Conservation (phyloP, 2,113 vertebrate species). For the Tenrec ecaudatus region DNA sequence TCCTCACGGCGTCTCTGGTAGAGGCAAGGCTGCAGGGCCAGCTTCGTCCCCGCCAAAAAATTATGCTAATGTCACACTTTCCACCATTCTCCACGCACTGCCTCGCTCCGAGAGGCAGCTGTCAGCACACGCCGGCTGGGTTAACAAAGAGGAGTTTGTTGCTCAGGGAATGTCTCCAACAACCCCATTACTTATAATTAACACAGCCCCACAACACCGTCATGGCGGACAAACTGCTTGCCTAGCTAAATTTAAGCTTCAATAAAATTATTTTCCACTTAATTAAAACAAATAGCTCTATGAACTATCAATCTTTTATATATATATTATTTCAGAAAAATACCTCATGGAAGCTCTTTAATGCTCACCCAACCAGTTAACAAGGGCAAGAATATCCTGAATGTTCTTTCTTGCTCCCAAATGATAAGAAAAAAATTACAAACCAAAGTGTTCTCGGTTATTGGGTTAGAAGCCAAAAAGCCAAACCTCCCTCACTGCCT, state of each 20-base stretch:
- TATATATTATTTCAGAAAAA: neutral
- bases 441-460: slow-evolving; percentile 55
- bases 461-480: slow-evolving; percentile 20
- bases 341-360: neutral
- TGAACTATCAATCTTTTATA: slow-evolving; percentile 25
- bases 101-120: slow-evolving; percentile 64
- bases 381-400: neutral
- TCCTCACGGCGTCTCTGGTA: slow-evolving; percentile 43
- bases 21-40: neutral
- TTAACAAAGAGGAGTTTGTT: slow-evolving; percentile 75
- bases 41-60: slow-evolving; percentile 61
- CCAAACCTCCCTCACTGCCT: too few species aligned
- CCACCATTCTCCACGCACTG: slow-evolving; percentile 38
- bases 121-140: slow-evolving; percentile 19
- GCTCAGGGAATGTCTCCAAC: neutral
- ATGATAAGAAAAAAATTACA: slow-evolving; percentile 53
- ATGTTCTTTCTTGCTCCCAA: slow-evolving; percentile 8
- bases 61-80: slow-evolving; percentile 71
- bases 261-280: slow-evolving; percentile 67
- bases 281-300: slow-evolving; percentile 56
- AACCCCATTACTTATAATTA: slow-evolving; percentile 49
- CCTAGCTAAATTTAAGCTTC: slow-evolving; percentile 43
- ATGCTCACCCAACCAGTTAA: slow-evolving; percentile 3
- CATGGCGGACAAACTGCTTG: slow-evolving; percentile 43
- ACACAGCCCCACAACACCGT: neutral